Evolutionary conservation across 2,888 invertebrate species (phyloP), one percentile per base, ranked within the genome.

Genomic region (Vannuccia rotundouncinata): DNA sequence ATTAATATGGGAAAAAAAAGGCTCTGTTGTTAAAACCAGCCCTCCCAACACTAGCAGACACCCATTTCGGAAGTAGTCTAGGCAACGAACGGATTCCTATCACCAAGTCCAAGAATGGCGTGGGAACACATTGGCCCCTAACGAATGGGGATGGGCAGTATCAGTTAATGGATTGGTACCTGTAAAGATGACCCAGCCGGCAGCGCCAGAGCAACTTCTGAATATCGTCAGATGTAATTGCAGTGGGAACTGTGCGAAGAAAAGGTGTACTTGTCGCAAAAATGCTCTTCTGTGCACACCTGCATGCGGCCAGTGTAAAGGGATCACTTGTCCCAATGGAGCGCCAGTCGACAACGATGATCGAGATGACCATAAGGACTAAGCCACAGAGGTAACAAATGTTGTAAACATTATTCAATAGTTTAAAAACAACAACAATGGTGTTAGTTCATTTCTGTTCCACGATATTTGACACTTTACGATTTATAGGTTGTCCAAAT

Each of bases 111-210:
- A 66, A 66, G 66, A 66, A 66, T 66, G 66, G 66, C 66, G 66
- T 66, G 66, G 66, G 66, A 66, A 66, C 66, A 66, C 66, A 66
- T 27, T 66, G 66, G 66, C 66, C 66, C 66, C 66, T 66, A 27
- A 66, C 66, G 66, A 66, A 66, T 66, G 66, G 66, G 66, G 66
- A 66, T 66, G 66, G 66, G 66, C 66, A 66, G 66, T 66, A 66
- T 66, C 66, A 66, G 66, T 66, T 66, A 66, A 66, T 66, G 66
- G 66, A 66, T 66, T 66, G 66, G 66, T 66, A 66, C 66, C 66
- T 66, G 66, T 66, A 66, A 66, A 66, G 66, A 66, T 66, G 66
- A 66, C 66, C 66, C 66, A 66, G 66, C 66, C 66, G 66, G 66
- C 66, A 66, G 66, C 66, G 66, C 66, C 66, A 66, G 66, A 66